Percentiles rank a stretch among this genome's conserved stretches.
These are phyloP conservation scores for Caenorhabditis wallacei DNA, from an alignment of 2,888 invertebrate species.

Conservation along the genomic window DNA sequence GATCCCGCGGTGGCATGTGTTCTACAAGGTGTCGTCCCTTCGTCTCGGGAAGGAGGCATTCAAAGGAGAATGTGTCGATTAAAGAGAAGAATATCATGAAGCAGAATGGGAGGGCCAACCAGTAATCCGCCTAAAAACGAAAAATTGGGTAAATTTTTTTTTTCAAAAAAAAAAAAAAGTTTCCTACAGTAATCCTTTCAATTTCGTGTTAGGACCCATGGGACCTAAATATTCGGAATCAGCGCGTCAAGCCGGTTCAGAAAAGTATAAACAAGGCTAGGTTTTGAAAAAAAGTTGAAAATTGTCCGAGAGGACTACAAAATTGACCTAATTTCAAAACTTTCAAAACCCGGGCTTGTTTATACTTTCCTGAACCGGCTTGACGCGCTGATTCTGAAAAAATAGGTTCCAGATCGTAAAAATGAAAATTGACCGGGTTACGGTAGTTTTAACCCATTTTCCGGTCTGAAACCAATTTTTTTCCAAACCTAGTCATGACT, in stretches of 20 bases:
- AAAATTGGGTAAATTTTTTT: neutral
- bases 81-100: conserved; percentile 73
- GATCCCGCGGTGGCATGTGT: conserved; percentile 74
- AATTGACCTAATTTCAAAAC: no score
- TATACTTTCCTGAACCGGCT: no score
- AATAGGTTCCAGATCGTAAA: no score
- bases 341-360: no score
- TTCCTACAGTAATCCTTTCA: no score
- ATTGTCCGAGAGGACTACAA: neutral
- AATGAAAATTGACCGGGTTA: no score
- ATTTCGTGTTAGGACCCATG: no score
- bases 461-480: no score
- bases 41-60: conserved; percentile 77
- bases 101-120: conserved; percentile 77
- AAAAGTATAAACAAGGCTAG: neutral
- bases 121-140: conserved; percentile 69
- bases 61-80: conserved; percentile 72
- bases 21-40: conserved; percentile 76
- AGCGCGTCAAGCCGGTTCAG: neutral
- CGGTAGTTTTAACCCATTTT: neutral
- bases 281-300: neutral
- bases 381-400: no score
- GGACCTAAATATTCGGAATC: neutral
- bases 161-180: no score
- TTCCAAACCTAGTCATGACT: no score